Evolutionary conservation across 2,113 vertebrate species (phyloP), one percentile per base, ranked within the genome.

Genomic region (Gila orcuttii): DNA sequence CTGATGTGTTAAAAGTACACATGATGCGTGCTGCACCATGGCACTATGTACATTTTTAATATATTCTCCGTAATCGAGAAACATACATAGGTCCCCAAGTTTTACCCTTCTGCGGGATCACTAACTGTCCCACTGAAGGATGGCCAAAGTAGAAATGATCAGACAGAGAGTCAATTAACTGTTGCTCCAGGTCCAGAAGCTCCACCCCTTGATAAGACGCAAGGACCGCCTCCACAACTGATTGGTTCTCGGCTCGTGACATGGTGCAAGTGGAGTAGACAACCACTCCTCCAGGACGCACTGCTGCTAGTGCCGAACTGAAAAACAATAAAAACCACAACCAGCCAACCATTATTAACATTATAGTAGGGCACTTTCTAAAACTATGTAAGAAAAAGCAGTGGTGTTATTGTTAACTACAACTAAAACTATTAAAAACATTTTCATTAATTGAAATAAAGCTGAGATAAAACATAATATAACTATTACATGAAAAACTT

Each of bases 241-340:
- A 89, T 0, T 93, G 94, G 93, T 99, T 99, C 89, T 99, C 98
- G 80, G 94, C 94, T 88, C 82, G 95, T 60, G 97, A 99, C 60
- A 99, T 93, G 0, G 97, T 99, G 90, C 98, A 99, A 0, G 98
- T 99, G 42, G 97, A 98, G 89, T 99, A 99, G 45, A 99, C 96
- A 64, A 98, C 91, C 0, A 91, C 86, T 4, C 98, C 98, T 84
- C 97, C 97, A 52, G 97, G 98, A 87, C 96, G 95, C 71, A 98
- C 92, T 0, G 96, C 95, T 86, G 94, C 92, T 87, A 99, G 52
- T 3, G 96, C 97, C 88, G 97, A 98, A 90, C 98, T 99, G 93
- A 79, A 23, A 83, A 36, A 81, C 36, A 71, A 57, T 9, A 13
- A 76, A 17, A 84, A 17, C 11, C 28, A 57, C 25, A 74, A 78